phyloP scores from a whole-genome alignment of 2,888 invertebrate genomes.

The Adelphocoris suturalis region DNA sequence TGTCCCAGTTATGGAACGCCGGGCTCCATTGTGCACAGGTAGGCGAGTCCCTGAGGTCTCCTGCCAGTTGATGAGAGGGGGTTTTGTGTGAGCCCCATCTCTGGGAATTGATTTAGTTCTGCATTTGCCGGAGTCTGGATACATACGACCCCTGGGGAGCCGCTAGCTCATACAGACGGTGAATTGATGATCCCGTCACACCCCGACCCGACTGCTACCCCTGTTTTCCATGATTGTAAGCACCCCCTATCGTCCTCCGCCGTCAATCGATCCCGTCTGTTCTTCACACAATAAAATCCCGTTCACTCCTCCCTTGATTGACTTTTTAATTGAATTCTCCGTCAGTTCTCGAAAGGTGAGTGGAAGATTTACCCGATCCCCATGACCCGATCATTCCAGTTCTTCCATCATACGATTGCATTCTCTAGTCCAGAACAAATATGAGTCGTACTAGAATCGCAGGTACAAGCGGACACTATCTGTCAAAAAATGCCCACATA shows the following conservation, averaged over 20 bases:
- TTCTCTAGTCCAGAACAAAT: too few relatives aligned
- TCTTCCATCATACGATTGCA: too few relatives aligned
- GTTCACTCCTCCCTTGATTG: background rate
- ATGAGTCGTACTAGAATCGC: too few relatives aligned
- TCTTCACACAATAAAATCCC: background rate
- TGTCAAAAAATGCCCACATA: too few relatives aligned
- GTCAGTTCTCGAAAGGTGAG: too few relatives aligned
- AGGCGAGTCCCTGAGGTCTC: too few relatives aligned
- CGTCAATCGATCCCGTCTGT: conserved; percentile 9
- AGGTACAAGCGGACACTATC: too few relatives aligned
- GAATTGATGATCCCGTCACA: conserved; percentile 5
- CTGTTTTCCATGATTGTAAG: background rate
- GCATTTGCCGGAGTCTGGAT: background rate
- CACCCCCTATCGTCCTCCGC: background rate
- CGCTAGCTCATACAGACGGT: background rate
- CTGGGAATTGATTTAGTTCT: conserved; percentile 20
- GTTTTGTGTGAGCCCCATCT: background rate
- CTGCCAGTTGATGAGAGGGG: too few relatives aligned
- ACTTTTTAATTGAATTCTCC: background rate
- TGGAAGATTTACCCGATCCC: too few relatives aligned
- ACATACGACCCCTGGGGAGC: background rate
- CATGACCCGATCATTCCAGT: too few relatives aligned
- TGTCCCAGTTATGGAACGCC: too few relatives aligned
- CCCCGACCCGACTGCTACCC: background rate
- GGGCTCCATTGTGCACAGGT: too few relatives aligned